Conservation (phyloP, 2,797 vertebrate species). For the Odontamblyopus lacepedii region DNA sequence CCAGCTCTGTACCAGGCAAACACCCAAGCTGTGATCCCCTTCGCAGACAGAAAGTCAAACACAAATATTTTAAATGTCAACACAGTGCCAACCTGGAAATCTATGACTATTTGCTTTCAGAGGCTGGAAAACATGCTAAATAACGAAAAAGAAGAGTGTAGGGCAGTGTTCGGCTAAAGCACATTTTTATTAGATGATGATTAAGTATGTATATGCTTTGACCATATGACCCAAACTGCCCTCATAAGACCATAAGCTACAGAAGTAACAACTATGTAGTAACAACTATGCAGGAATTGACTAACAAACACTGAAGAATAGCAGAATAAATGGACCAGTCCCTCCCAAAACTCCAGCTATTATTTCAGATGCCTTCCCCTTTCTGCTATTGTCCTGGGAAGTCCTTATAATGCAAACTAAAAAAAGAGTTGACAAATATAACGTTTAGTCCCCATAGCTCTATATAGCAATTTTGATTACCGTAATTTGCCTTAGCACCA, state of each 20-base stretch:
- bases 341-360: neutral
- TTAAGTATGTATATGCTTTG: too few relatives aligned
- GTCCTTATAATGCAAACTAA: neutral
- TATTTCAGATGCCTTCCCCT: neutral
- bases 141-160: neutral
- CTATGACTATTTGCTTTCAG: neutral
- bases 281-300: neutral
- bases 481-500: too few relatives aligned
- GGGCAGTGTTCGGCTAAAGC: neutral
- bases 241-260: neutral
- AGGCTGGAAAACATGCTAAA: neutral
- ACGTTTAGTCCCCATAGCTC: too few relatives aligned
- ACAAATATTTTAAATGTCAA: conserved; percentile 20
- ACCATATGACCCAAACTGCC: too few relatives aligned
- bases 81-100: neutral
- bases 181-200: neutral
- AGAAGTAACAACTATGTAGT: too few relatives aligned
- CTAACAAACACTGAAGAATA: neutral
- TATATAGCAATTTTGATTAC: too few relatives aligned
- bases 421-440: too few relatives aligned
- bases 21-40: neutral
- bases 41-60: neutral
- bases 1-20: neutral
- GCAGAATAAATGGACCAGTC: neutral
- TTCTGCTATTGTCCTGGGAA: neutral